Conservation (phyloP, 2,888 invertebrate species). For the Fissipunctia ypsillon region DNA sequence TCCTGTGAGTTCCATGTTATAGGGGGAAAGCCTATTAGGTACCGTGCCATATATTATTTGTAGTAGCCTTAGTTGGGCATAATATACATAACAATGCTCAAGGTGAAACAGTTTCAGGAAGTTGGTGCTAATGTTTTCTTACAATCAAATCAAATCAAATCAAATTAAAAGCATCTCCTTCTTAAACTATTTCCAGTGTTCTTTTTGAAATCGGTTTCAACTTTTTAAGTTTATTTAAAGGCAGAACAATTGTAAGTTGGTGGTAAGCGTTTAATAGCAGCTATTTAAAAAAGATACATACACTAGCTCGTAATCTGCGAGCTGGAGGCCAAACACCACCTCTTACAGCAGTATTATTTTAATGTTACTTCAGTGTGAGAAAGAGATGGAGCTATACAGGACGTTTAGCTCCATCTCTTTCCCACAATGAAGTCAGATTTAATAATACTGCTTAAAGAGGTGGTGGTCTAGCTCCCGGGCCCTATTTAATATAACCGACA, state of each 20-base stretch:
- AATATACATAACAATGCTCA: not conserved
- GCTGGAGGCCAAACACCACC: no score
- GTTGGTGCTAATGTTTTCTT: not conserved
- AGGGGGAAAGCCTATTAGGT: not conserved
- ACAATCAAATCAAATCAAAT: no score
- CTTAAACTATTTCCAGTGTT: no score
- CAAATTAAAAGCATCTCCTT: no score
- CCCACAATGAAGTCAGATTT: no score
- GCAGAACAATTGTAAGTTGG: not conserved
- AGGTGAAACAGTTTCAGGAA: not conserved
- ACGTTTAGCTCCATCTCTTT: no score
- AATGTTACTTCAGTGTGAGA: no score
- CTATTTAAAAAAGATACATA: not conserved
- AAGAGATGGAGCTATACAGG: no score
- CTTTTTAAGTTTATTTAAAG: not conserved
- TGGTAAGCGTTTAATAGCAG: not conserved
- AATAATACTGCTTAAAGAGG: no score
- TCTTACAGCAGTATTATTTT: no score
- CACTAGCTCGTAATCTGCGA: not conserved
- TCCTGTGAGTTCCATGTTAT: not conserved
- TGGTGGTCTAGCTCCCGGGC: no score
- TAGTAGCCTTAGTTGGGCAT: no score
- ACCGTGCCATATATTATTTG: not conserved
- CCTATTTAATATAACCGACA: not conserved
- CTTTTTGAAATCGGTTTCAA: not conserved